These are phyloP conservation scores for Calonectris borealis DNA, from an alignment of 2,113 vertebrate species.

Conservation along the genomic window DNA sequence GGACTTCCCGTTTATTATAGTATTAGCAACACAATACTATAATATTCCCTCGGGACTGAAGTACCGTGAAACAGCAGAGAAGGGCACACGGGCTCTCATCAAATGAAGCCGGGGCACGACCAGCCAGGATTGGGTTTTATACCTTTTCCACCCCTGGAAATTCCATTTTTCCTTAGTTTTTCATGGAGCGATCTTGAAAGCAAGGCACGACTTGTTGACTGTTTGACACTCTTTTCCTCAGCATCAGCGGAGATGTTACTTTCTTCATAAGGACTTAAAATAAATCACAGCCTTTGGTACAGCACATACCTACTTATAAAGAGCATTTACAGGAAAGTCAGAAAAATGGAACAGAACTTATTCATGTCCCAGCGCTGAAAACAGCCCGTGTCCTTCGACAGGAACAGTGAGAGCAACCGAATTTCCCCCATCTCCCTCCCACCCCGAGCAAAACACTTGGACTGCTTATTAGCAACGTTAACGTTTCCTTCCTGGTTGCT, in stretches of 20 bases:
- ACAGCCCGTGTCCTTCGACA: neutral
- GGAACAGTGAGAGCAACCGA: neutral
- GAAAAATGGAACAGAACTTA: neutral
- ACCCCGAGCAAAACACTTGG: conserved; percentile 18
- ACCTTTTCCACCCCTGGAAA: neutral
- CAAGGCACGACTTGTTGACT: conserved; percentile 71
- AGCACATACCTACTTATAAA: conserved; percentile 45
- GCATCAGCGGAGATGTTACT: neutral
- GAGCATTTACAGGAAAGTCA: conserved; percentile 19
- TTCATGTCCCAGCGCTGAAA: neutral
- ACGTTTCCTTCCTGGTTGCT: conserved; percentile 11
- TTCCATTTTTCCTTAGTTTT: neutral
- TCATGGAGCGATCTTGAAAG: neutral
- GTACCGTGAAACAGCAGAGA: neutral
- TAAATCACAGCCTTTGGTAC: conserved; percentile 63
- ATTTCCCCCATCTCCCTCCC: neutral
- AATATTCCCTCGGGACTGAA: neutral
- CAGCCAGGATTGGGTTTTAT: neutral
- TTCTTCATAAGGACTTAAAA: neutral
- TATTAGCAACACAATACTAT: neutral
- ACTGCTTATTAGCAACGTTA: conserved; percentile 19
- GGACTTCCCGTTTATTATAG: neutral
- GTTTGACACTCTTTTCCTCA: neutral
- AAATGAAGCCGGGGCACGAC: neutral
- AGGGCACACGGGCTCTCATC: neutral